Evolutionary conservation across 2,797 vertebrate genomes (phyloP).

Genomic region (Zalophus californianus): DNA sequence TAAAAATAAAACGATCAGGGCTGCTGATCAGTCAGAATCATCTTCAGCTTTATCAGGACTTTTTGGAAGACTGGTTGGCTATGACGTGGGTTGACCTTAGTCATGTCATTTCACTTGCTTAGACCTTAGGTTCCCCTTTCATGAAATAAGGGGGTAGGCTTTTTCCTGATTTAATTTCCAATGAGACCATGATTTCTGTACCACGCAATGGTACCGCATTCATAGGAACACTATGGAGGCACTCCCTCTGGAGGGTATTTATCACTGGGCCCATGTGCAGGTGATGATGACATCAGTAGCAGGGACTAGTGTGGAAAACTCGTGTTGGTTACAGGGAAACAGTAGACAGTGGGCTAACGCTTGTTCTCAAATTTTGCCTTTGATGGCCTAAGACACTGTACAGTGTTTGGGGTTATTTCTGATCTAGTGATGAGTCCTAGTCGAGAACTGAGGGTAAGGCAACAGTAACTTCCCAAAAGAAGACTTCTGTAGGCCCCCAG

Average conservation of each 20-base stretch:
- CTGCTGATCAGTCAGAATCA: neutral
- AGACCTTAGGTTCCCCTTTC: neutral
- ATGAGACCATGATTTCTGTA: neutral
- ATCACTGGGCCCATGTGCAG: neutral
- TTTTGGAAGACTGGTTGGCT: neutral
- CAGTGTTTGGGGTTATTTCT: neutral
- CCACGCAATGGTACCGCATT: rapidly evolving
- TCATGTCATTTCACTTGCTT: neutral
- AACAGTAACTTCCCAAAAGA: neutral
- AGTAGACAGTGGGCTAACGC: neutral
- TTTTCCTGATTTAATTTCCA: neutral
- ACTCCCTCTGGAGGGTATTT: neutral
- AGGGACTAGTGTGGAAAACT: neutral
- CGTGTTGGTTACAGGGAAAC: neutral
- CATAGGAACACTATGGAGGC: neutral
- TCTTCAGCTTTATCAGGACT: neutral
- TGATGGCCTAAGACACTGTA: neutral
- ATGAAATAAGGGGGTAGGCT: neutral
- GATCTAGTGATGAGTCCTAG: neutral
- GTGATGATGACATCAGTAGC: neutral
- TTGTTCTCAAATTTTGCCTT: neutral
- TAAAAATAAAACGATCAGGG: slow-evolving; percentile 16
- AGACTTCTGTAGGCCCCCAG: neutral
- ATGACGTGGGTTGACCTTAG: neutral
- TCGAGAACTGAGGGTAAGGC: neutral